Evolutionary conservation across 2,888 invertebrate genomes (phyloP).

Genomic region (Dilophus febrilis): DNA sequence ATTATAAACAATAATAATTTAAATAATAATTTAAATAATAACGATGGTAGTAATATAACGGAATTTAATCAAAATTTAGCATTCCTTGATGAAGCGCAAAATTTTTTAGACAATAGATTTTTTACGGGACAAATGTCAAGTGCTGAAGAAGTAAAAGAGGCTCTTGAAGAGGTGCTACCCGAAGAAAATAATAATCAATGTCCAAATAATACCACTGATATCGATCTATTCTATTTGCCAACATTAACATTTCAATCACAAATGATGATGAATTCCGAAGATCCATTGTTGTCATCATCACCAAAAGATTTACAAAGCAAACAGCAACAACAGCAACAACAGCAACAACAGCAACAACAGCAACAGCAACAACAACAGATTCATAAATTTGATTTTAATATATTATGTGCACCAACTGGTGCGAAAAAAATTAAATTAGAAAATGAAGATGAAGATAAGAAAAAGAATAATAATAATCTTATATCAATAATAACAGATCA

Average conservation of each 20-base stretch:
- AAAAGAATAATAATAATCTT: constrained; percentile 18
- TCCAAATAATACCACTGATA: constrained; percentile 30
- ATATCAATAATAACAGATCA: no score
- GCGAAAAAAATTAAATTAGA: constrained; percentile 11
- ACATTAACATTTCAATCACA: constrained; percentile 49
- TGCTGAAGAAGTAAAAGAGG: constrained; percentile 74
- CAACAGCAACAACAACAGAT: constrained; percentile 8
- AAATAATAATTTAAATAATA: constrained; percentile 3
- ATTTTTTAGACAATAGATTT: constrained; percentile 43
- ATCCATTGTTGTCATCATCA: constrained; percentile 66
- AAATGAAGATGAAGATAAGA: constrained; percentile 9
- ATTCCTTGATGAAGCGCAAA: constrained; percentile 29
- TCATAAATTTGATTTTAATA: constrained; percentile 8
- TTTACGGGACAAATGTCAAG: constrained; percentile 73
- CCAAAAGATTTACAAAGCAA: constrained; percentile 52
- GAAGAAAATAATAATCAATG: constrained; percentile 49
- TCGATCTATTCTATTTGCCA: constrained; percentile 29
- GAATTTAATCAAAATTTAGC: constrained; percentile 29
- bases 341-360: constrained; percentile 65
- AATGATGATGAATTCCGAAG: constrained; percentile 79
- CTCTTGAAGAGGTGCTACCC: constrained; percentile 66
- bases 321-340: constrained; percentile 35
- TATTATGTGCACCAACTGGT: constrained; percentile 12
- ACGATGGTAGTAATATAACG: constrained; percentile 24
- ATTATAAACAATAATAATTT: neutral